phyloP scores from a whole-genome alignment of 2,113 vertebrate genomes.

The Python bivittatus region DNA sequence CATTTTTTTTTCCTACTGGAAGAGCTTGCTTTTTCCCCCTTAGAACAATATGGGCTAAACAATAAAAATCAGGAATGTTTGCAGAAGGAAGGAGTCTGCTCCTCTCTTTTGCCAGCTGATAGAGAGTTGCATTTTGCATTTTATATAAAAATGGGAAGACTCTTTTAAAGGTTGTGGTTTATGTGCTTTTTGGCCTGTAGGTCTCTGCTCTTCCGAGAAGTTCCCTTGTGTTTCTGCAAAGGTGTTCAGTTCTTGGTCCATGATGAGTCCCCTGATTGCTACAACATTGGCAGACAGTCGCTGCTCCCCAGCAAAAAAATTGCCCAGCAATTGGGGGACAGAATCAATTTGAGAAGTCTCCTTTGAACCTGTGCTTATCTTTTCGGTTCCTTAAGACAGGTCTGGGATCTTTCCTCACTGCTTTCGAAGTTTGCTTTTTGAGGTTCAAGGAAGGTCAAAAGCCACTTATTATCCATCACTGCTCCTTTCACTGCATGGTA shows the following conservation, averaged over 20 bases:
- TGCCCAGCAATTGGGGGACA: neutral
- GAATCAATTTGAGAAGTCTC: neutral
- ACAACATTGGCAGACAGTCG: neutral
- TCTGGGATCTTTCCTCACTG: neutral
- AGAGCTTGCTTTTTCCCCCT: too few species aligned
- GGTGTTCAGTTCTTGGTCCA: neutral
- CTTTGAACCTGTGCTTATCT: neutral
- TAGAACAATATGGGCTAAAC: too few species aligned
- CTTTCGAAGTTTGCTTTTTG: constrained; percentile 1
- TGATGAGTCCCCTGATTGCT: neutral
- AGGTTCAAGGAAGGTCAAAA: neutral
- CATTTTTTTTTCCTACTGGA: too few species aligned
- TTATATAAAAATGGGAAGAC: neutral
- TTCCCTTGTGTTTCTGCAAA: neutral
- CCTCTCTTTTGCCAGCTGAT: neutral
- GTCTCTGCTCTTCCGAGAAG: neutral
- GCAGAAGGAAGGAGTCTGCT: neutral
- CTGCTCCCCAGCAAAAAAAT: neutral
- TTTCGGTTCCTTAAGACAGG: neutral
- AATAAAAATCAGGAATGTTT: neutral
- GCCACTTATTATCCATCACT: neutral
- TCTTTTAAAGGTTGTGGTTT: too few species aligned
- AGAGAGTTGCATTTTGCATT: neutral
- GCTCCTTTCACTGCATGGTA: neutral
- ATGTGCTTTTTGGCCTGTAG: neutral